phyloP scores from a whole-genome alignment of 2,797 vertebrate species.

The Argentina silus region DNA sequence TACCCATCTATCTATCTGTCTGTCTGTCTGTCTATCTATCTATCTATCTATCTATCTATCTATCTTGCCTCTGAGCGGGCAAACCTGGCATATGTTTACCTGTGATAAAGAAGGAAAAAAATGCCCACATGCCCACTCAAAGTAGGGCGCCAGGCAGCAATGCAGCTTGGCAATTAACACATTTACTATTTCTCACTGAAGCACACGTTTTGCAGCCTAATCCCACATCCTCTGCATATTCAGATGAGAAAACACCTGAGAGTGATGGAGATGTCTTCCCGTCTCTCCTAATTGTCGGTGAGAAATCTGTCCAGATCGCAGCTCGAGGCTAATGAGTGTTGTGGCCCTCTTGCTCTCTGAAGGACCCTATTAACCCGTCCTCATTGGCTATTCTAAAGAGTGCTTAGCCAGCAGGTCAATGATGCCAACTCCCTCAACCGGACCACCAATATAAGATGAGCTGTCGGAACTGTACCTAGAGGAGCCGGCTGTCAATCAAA shows the following conservation, averaged over 20 bases:
- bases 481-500: constrained; percentile 59
- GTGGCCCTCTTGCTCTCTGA: constrained; percentile 35
- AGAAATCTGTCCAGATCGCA: constrained; percentile 45
- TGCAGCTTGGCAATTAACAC: neutral
- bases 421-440: constrained; percentile 53
- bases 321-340: constrained; percentile 58
- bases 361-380: constrained; percentile 64
- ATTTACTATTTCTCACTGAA: neutral
- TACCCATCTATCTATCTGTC: too few species aligned
- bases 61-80: neutral
- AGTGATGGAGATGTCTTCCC: constrained; percentile 27
- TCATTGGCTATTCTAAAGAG: constrained; percentile 61
- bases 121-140: neutral
- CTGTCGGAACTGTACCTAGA: neutral
- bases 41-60: neutral
- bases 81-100: constrained; percentile 8
- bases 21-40: too few species aligned
- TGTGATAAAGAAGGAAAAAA: neutral
- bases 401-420: constrained; percentile 65
- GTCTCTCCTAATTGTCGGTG: constrained; percentile 20
- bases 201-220: neutral
- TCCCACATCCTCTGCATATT: constrained; percentile 35
- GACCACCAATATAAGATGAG: constrained; percentile 57
- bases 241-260: constrained; percentile 28
- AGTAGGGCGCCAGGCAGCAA: neutral